phyloP scores from a whole-genome alignment of 2,888 invertebrate species.

The Orthosia gothica region DNA sequence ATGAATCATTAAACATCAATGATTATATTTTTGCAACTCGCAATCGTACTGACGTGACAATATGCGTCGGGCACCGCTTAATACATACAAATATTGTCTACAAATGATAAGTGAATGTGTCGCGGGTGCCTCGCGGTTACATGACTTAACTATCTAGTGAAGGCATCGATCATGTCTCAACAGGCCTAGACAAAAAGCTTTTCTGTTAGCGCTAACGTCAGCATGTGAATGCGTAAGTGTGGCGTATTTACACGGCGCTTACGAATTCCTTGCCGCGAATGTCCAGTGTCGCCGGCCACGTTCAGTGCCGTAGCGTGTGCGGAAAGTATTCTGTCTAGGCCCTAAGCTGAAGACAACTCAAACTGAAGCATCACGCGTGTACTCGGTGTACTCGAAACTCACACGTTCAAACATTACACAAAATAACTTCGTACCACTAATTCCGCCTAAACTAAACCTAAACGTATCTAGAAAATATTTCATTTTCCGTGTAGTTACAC shows the following conservation, averaged over 20 bases:
- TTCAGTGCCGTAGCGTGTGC: too few species aligned
- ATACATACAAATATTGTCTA: conserved; percentile 69
- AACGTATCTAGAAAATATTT: conserved; percentile 80
- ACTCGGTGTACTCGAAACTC: conserved; percentile 77
- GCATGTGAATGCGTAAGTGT: too few species aligned
- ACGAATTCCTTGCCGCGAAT: too few species aligned
- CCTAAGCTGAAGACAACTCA: conserved; percentile 73
- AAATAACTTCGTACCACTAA: conserved; percentile 85
- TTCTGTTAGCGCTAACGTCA: too few species aligned
- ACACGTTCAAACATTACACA: conserved; percentile 83
- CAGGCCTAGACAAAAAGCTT: conserved; percentile 2
- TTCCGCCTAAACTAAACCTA: conserved; percentile 87
- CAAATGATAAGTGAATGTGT: conserved; percentile 56
- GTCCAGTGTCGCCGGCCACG: too few species aligned
- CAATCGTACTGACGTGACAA: conserved; percentile 72
- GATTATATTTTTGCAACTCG: conserved; percentile 75
- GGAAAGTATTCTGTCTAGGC: too few species aligned
- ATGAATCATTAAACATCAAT: conserved; percentile 82
- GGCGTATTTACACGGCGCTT: too few species aligned
- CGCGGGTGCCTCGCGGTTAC: conserved; percentile 68
- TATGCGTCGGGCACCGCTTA: conserved; percentile 63
- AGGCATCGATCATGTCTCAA: conserved; percentile 86
- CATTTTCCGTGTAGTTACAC: conserved; percentile 65
- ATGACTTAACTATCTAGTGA: conserved; percentile 79
- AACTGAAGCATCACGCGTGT: conserved; percentile 81